phyloP scores from a whole-genome alignment of 2,888 invertebrate species.

The Drosophila rellima region DNA sequence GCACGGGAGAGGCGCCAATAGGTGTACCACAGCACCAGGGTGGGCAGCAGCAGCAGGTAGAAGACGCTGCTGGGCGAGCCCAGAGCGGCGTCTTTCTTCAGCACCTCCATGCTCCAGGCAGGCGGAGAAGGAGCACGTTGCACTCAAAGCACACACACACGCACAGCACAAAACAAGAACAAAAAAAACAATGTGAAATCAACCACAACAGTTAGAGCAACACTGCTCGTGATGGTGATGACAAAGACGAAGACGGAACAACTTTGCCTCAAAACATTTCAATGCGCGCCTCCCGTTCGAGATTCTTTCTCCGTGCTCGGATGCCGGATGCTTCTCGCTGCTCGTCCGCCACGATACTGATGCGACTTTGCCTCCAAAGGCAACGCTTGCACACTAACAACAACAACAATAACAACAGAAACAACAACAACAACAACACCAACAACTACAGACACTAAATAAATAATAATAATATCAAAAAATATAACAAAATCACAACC shows the following conservation, averaged over 20 bases:
- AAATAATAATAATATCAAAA: conserved; percentile 19
- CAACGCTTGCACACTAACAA: conserved; percentile 16
- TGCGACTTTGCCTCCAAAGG: conserved; percentile 27
- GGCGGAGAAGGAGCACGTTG: neutral
- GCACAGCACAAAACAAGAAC: conserved; percentile 4
- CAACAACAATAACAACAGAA: conserved; percentile 16
- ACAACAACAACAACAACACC: conserved; percentile 21
- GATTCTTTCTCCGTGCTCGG: conserved; percentile 20
- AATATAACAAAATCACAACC: conserved; percentile 27
- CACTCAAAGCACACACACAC: conserved; percentile 10
- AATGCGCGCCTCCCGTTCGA: conserved; percentile 16
- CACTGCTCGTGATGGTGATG: too few species aligned
- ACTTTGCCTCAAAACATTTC: conserved; percentile 35
- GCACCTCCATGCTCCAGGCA: conserved; percentile 76
- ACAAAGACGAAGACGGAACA: too few species aligned
- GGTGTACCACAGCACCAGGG: conserved; percentile 89
- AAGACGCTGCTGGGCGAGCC: conserved; percentile 89
- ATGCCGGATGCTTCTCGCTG: conserved; percentile 66
- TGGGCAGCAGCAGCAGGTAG: conserved; percentile 90
- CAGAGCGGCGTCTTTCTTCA: conserved; percentile 83
- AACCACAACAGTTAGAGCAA: neutral
- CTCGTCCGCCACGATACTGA: conserved; percentile 69
- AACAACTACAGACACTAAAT: conserved; percentile 3
- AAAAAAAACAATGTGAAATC: conserved; percentile 7
- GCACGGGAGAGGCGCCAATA: conserved; percentile 92